Evolutionary conservation across 2,113 vertebrate species (phyloP).

Genomic region (Protomyctophum bolini): DNA sequence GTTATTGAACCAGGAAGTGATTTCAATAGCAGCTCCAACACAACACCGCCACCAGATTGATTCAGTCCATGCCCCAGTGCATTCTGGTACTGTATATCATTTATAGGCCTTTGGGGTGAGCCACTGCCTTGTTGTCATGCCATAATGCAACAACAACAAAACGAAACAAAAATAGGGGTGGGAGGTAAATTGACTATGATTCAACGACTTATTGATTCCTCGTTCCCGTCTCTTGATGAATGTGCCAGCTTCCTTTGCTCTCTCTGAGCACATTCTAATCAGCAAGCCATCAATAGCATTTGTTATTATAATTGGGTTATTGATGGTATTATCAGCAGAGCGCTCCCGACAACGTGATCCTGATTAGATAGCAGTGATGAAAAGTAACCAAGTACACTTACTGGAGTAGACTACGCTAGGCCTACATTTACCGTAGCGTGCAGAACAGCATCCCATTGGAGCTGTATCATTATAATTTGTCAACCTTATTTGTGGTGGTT

Average conservation of each 20-base stretch:
- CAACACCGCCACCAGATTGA: conserved; percentile 27
- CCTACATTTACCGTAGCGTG: too few species aligned
- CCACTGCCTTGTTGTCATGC: conserved; percentile 18
- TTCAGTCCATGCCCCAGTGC: conserved; percentile 35
- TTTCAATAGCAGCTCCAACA: conserved; percentile 30
- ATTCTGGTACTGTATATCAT: conserved; percentile 34
- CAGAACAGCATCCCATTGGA: too few species aligned
- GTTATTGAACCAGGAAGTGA: conserved; percentile 22
- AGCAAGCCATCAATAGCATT: conserved; percentile 2
- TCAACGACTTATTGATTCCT: conserved; percentile 50
- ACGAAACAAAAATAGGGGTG: background rate
- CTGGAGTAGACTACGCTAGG: too few species aligned
- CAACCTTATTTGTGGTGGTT: background rate
- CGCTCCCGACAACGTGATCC: background rate
- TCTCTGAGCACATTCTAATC: conserved; percentile 25
- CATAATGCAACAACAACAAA: background rate
- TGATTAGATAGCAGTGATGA: background rate
- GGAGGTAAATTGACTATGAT: conserved; percentile 25
- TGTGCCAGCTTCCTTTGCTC: background rate
- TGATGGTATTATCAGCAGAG: background rate
- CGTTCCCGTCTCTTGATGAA: conserved; percentile 5
- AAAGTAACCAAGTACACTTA: too few species aligned
- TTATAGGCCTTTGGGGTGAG: conserved; percentile 29
- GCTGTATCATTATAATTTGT: too few species aligned
- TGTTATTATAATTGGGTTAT: conserved; percentile 5